phyloP scores from a whole-genome alignment of 2,888 invertebrate species.

The Panzeria rudis region DNA sequence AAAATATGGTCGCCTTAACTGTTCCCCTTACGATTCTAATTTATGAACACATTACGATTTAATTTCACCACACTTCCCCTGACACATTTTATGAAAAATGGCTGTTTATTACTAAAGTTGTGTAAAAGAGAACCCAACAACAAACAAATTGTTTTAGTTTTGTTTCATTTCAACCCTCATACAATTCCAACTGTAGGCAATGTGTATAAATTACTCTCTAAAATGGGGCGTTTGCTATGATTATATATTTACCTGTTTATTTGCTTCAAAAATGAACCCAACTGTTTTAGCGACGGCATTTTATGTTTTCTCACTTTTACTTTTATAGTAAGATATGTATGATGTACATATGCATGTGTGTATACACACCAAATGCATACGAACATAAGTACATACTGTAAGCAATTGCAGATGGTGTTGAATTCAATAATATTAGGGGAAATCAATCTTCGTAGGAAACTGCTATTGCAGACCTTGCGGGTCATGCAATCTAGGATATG shows the following conservation, averaged over 20 bases:
- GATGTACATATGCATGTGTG: background rate
- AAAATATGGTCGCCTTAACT: too few relatives aligned
- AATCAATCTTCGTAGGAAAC: too few relatives aligned
- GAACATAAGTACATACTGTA: too few relatives aligned
- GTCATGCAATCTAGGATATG: too few relatives aligned
- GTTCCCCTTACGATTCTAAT: too few relatives aligned
- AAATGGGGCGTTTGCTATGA: slow-evolving; percentile 10
- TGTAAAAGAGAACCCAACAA: slow-evolving; percentile 3
- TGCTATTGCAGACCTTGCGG: too few relatives aligned
- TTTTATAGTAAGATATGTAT: too few relatives aligned
- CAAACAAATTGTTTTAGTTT: background rate
- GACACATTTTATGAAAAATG: background rate
- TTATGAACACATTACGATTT: too few relatives aligned
- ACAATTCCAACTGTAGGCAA: background rate
- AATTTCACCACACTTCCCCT: slow-evolving; percentile 37
- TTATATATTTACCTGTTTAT: background rate
- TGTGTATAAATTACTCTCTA: background rate
- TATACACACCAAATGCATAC: background rate
- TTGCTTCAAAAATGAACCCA: background rate
- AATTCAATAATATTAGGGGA: too few relatives aligned
- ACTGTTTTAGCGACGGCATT: slow-evolving; percentile 35
- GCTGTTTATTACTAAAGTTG: background rate
- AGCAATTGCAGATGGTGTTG: slow-evolving; percentile 10
- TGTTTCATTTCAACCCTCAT: slow-evolving; percentile 40
- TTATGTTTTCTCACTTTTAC: background rate